Percentiles rank a stretch among this genome's conserved stretches.
phyloP scores from a whole-genome alignment of 2,113 vertebrate species.

The Rhineura floridana region DNA sequence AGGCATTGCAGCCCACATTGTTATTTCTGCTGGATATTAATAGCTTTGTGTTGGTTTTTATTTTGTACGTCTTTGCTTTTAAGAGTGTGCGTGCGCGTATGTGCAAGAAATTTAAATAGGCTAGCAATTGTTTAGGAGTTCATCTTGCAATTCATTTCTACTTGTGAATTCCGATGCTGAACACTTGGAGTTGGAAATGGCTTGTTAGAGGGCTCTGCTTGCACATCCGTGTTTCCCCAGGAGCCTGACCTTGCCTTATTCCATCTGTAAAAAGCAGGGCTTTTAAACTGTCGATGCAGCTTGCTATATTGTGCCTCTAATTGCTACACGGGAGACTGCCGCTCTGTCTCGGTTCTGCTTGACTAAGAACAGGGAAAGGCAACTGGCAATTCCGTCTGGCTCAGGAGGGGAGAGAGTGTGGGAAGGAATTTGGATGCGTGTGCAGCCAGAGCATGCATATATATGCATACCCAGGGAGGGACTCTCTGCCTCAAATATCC shows the following conservation, averaged over 20 bases:
- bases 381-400: background rate
- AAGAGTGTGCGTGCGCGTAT: background rate
- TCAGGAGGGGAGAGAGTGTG: background rate
- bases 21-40: background rate
- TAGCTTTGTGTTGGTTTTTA: background rate
- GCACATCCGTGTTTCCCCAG: background rate
- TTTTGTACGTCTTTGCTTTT: background rate
- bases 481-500: background rate
- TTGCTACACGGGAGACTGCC: fast-evolving
- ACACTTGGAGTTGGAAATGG: background rate
- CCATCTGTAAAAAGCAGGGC: background rate
- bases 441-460: no score
- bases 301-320: background rate
- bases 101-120: background rate
- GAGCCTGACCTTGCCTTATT: background rate
- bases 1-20: no score
- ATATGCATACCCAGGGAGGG: background rate
- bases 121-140: background rate
- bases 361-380: background rate
- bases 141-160: background rate
- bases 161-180: background rate
- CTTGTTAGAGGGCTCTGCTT: background rate
- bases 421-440: background rate
- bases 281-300: background rate
- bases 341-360: background rate